A percentile compares a stretch with the other conserved stretches of the same genome.
phyloP scores from a whole-genome alignment of 2,113 vertebrate genomes.

The Bubo scandiacus region DNA sequence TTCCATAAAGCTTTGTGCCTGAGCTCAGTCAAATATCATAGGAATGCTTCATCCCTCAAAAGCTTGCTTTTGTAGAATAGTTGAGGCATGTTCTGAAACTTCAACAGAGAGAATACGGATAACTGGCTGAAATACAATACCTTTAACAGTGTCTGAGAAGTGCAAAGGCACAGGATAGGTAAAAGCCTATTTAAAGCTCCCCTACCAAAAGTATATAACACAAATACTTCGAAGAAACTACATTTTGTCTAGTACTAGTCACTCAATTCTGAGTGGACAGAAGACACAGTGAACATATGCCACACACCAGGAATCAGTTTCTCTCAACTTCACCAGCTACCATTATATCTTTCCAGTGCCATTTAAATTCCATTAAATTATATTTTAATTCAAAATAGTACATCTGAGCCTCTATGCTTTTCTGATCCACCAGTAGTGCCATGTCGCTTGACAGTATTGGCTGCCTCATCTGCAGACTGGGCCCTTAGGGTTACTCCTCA shows the following conservation, averaged over 20 bases:
- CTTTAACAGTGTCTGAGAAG: background rate
- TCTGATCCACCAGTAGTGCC: background rate
- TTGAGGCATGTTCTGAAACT: background rate
- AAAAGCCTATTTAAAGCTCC: background rate
- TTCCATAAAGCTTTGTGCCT: background rate
- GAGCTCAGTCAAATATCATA: background rate
- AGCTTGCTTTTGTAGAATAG: background rate
- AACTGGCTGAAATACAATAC: background rate
- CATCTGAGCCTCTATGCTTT: background rate
- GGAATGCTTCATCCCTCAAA: background rate
- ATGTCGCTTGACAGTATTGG: background rate
- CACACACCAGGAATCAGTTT: background rate
- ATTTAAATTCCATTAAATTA: background rate
- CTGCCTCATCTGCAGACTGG: background rate
- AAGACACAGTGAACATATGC: background rate
- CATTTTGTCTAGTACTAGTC: background rate
- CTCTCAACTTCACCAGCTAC: background rate
- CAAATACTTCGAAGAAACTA: background rate
- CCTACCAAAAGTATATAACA: background rate
- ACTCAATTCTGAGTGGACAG: background rate
- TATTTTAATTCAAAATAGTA: background rate
- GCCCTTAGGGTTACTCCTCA: background rate
- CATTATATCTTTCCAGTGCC: background rate
- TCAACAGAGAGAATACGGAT: background rate
- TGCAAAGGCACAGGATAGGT: background rate